Evolutionary conservation across 2,113 vertebrate genomes (phyloP).

Genomic region (Rattus rattus): DNA sequence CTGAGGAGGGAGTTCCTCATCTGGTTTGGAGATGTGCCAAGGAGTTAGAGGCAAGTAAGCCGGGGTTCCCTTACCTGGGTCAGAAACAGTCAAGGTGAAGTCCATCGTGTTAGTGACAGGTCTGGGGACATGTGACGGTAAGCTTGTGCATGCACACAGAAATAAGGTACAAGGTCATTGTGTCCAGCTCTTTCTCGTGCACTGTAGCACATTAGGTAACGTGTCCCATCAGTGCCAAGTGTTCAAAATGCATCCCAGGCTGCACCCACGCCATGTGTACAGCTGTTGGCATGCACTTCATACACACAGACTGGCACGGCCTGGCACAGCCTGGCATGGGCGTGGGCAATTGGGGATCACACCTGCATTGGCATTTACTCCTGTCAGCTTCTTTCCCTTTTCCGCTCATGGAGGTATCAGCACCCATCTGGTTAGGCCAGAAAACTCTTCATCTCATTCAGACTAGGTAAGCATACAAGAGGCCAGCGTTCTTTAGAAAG

Average conservation of each 20-base stretch:
- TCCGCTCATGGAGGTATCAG: not conserved
- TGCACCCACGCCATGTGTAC: not conserved
- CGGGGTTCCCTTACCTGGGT: not conserved
- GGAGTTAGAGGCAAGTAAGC: not conserved
- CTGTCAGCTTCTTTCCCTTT: not conserved
- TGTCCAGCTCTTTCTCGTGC: not conserved
- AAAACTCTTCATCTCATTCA: not conserved
- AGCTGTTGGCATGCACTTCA: conserved; percentile 14
- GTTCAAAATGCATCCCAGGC: conserved; percentile 56
- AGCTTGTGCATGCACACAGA: not conserved
- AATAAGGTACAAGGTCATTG: conserved; percentile 48
- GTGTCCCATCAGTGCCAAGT: not conserved
- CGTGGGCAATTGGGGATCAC: conserved; percentile 37
- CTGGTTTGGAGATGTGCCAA: not conserved
- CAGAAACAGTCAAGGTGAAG: conserved; percentile 45
- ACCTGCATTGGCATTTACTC: conserved; percentile 42
- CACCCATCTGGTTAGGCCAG: not conserved
- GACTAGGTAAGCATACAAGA: conserved; percentile 6
- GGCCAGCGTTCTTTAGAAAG: conserved; percentile 34
- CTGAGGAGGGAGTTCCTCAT: not conserved
- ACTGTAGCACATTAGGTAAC: not conserved
- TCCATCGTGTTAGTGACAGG: not conserved
- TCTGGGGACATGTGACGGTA: not conserved
- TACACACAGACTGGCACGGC: not conserved
- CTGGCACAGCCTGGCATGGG: not conserved